These are phyloP conservation scores for Halcyon chelicuti DNA, from an alignment of 2,797 vertebrate species.

Conservation along the genomic window DNA sequence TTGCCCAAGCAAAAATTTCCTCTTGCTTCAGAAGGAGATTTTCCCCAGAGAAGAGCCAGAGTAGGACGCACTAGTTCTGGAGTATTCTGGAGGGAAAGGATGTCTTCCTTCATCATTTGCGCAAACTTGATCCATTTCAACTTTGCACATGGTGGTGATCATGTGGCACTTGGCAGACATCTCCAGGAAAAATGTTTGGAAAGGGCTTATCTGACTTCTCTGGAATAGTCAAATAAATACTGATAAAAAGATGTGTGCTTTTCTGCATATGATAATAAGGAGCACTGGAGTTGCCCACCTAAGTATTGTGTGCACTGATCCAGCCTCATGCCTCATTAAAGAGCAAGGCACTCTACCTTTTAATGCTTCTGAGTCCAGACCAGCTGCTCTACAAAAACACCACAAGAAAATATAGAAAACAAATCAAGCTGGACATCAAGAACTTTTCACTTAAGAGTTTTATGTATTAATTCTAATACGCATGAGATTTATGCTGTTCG, in stretches of 20 bases:
- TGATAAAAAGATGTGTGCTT: neutral
- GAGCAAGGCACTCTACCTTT: neutral
- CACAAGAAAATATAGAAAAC: neutral
- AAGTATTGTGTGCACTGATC: neutral
- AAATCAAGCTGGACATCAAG: neutral
- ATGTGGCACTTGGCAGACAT: neutral
- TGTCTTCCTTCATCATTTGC: neutral
- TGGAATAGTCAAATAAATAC: neutral
- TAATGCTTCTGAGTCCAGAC: neutral
- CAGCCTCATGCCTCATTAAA: neutral
- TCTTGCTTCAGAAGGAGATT: neutral
- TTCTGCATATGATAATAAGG: neutral
- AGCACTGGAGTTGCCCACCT: neutral
- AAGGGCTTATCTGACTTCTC: neutral
- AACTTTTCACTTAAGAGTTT: neutral
- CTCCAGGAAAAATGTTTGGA: neutral
- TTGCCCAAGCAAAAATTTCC: neutral
- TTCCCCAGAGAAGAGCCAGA: neutral
- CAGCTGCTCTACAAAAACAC: neutral
- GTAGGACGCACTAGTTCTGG: neutral
- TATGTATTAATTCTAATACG: neutral
- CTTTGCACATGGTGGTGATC: neutral
- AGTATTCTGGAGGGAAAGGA: neutral
- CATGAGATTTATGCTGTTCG: neutral
- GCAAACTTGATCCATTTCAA: neutral